Base-by-base conservation (phyloP, 2,888 invertebrate species). In the Oxycera nigricornis region DNA sequence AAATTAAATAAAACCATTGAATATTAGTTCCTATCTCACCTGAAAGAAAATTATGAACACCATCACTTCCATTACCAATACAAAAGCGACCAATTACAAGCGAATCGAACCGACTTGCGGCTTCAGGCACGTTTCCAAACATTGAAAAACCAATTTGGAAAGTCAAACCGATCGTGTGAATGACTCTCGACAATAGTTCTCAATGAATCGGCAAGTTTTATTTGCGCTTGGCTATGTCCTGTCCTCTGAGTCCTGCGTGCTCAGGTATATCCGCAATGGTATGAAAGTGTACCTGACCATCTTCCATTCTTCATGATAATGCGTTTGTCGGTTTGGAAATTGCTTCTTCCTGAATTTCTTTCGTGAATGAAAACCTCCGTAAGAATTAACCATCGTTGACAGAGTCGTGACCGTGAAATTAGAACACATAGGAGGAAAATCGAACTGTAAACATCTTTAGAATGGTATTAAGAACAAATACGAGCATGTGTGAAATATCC, bases 181-280 rank as follows among this genome's bases (percentile, higher is more conserved):
- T 68, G 67, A 68, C 67, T 68, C 28, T 17, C 41, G 14, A 68
- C 67, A 46, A 68, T 68, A 46, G 67, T 68, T 68, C 67, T 68
- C 67, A 68, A 50, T 68, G 67, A 68, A 68, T 68, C 28, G 67
- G 67, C 67, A 68, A 22, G 24, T 65, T 65, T 65, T 4, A 9
- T 6, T 6, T 59, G 2, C 26, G 17, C 2, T 55, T 35, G 14
- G 17, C 4, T 17, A 50, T 17, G 3, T 17, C n/a, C n/a, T 28
- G 57, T 57, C n/a, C 57, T 22, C 57, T 57, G 11, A 14, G 26
- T 57, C 28, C 28, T n/a, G 24, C 9, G 41, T 24, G 6, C 26
- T 41, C 22, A n/a, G 14, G 62, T 24, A 22, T 3, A 28, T 24
- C 50, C 28, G 26, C 50, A 46, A 68, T 28, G 50, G 14, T 11